These are phyloP conservation scores for Hippoglossus hippoglossus DNA, from an alignment of 2,797 vertebrate genomes.

Conservation along the genomic window DNA sequence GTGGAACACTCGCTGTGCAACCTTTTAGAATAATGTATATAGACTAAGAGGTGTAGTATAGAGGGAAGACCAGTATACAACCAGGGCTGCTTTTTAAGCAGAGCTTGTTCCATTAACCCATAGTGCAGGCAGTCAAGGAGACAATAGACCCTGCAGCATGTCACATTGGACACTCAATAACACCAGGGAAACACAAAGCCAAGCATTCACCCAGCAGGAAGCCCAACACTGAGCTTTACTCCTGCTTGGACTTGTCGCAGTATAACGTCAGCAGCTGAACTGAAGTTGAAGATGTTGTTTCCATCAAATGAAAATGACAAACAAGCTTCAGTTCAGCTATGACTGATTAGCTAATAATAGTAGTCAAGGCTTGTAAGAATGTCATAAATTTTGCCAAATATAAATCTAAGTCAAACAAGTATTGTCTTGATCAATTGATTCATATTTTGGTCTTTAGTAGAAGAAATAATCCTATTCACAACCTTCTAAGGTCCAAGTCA, in stretches of 20 bases:
- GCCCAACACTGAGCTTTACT: slow-evolving; percentile 39
- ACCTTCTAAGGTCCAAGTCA: no score
- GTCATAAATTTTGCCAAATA: no score
- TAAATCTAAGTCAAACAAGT: no score
- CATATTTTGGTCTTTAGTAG: no score
- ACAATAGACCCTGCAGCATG: slow-evolving; percentile 47
- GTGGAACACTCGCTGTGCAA: neutral
- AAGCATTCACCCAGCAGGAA: slow-evolving; percentile 49
- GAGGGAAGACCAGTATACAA: slow-evolving; percentile 39
- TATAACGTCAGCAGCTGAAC: slow-evolving; percentile 29
- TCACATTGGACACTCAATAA: slow-evolving; percentile 54
- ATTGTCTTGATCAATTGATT: no score
- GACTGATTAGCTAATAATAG: no score
- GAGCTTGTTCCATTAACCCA: slow-evolving; percentile 62
- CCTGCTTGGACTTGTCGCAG: slow-evolving; percentile 43
- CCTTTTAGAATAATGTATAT: slow-evolving; percentile 11
- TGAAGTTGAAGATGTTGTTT: no score
- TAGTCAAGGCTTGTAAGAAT: no score
- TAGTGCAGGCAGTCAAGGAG: slow-evolving; percentile 50
- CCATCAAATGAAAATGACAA: no score
- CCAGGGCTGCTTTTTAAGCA: slow-evolving; percentile 10
- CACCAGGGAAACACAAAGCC: slow-evolving; percentile 58
- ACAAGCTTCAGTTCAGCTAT: no score
- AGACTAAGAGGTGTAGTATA: slow-evolving; percentile 4
- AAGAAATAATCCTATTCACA: no score